Evolutionary conservation across 2,888 invertebrate species (phyloP).

Genomic region (Autographa pulchrina): DNA sequence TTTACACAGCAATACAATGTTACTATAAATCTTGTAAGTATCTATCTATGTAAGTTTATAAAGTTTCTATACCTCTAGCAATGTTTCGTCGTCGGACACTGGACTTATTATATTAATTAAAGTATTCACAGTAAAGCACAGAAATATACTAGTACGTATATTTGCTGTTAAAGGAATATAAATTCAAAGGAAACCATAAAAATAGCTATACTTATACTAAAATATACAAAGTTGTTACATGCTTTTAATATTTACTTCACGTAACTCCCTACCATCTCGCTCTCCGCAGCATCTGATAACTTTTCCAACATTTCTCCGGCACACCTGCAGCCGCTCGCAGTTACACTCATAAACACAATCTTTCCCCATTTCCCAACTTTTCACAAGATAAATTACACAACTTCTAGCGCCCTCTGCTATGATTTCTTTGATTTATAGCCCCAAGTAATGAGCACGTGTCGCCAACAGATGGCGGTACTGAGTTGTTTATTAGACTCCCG

Average conservation of each 20-base stretch:
- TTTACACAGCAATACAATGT: too few relatives aligned
- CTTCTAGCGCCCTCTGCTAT: constrained; percentile 82
- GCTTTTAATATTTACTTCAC: not conserved
- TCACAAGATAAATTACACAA: constrained; percentile 76
- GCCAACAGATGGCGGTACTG: constrained; percentile 79
- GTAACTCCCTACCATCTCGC: constrained; percentile 1
- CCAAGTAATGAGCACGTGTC: constrained; percentile 78
- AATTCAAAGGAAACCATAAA: too few relatives aligned
- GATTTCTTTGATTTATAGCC: constrained; percentile 80
- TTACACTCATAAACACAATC: constrained; percentile 79
- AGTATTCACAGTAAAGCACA: too few relatives aligned
- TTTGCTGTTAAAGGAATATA: too few relatives aligned
- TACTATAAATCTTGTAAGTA: too few relatives aligned
- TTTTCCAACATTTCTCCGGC: constrained; percentile 47
- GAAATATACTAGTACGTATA: too few relatives aligned
- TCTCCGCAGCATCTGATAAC: constrained; percentile 38
- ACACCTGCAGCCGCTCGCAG: constrained; percentile 57
- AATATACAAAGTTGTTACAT: not conserved
- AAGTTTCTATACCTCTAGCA: too few relatives aligned
- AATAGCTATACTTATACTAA: too few relatives aligned
- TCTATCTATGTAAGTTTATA: too few relatives aligned
- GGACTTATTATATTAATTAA: too few relatives aligned
- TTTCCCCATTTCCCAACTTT: constrained; percentile 68
- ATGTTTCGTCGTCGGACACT: too few relatives aligned
- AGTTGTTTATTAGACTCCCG: constrained; percentile 75